Percentiles rank a stretch among this genome's conserved stretches.
Conservation (phyloP, 2,888 invertebrate genomes). For the Epinotia demarniana region DNA sequence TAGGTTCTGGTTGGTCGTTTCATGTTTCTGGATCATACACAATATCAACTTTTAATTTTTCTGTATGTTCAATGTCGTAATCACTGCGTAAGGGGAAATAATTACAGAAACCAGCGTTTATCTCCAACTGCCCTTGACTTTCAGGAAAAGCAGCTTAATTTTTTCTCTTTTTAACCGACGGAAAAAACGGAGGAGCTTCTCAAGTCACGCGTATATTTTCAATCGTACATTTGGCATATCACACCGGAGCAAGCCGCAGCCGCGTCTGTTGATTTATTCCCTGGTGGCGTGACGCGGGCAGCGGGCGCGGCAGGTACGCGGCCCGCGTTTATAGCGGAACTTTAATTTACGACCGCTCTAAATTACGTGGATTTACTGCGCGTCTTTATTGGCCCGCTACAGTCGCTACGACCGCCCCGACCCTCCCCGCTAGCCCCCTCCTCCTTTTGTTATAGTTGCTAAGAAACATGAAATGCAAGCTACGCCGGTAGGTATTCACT, state of each 20-base stretch:
- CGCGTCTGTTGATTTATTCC: constrained; percentile 59
- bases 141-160: background rate
- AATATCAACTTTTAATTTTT: no score
- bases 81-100: no score
- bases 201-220: no score
- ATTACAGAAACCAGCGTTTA: no score
- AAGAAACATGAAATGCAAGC: constrained; percentile 55
- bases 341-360: constrained; percentile 83
- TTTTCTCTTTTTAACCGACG: background rate
- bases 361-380: constrained; percentile 84
- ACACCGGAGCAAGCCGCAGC: constrained; percentile 51
- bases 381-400: constrained; percentile 81
- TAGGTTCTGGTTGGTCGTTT: no score
- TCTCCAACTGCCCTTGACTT: background rate
- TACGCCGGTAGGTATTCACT: background rate
- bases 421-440: constrained; percentile 60
- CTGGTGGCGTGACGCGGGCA: constrained; percentile 60
- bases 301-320: constrained; percentile 75
- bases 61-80: no score
- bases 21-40: no score
- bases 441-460: constrained; percentile 59
- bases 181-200: no score
- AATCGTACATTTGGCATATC: background rate
- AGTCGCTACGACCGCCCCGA: constrained; percentile 68
- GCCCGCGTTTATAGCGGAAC: constrained; percentile 81